A percentile compares a stretch with the other conserved stretches of the same genome.
phyloP scores from a whole-genome alignment of 2,888 invertebrate species.

The Periphyllus acericola region DNA sequence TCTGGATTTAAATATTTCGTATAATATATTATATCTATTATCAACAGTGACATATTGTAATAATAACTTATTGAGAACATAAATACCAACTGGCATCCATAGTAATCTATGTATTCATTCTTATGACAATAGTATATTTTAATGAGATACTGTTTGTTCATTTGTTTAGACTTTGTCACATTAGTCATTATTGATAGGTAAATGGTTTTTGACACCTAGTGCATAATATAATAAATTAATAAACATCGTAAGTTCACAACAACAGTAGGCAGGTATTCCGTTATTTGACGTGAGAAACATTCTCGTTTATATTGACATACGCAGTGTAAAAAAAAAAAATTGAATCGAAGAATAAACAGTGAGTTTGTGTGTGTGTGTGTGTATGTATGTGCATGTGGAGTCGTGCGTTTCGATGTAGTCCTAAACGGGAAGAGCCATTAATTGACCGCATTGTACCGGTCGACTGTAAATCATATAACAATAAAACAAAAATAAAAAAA shows the following conservation, averaged over 20 bases:
- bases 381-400: constrained; percentile 24
- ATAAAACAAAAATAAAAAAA: constrained; percentile 39
- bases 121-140: neutral
- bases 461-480: constrained; percentile 54
- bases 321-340: constrained; percentile 8
- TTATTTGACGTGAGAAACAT: constrained; percentile 35
- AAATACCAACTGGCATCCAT: neutral
- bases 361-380: neutral
- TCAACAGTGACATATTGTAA: neutral
- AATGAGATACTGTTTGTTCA: neutral
- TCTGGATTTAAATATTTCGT: constrained; percentile 34
- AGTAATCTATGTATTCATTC: neutral
- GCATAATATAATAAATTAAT: neutral
- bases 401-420: constrained; percentile 54
- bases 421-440: constrained; percentile 60
- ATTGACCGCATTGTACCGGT: constrained; percentile 59
- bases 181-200: neutral
- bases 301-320: constrained; percentile 50
- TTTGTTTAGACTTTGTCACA: constrained; percentile 31
- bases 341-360: constrained; percentile 46
- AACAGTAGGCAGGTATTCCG: neutral
- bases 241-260: neutral
- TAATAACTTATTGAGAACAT: neutral
- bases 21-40: neutral
- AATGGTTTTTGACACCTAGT: neutral